These are phyloP conservation scores for Potamilus streckersoni DNA, from an alignment of 1,140 invertebrate genomes.

Conservation along the genomic window DNA sequence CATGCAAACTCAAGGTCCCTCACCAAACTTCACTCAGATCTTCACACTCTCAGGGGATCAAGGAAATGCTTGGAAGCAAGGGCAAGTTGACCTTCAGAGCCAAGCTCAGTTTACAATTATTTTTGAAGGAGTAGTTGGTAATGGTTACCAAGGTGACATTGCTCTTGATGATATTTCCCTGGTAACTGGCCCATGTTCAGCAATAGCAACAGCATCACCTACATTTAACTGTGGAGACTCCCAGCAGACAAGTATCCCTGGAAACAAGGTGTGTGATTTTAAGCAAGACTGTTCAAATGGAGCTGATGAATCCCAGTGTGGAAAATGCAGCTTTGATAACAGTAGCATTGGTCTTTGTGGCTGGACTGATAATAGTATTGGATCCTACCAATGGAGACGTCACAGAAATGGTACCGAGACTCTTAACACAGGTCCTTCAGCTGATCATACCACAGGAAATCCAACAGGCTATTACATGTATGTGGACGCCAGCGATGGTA, in stretches of 20 bases:
- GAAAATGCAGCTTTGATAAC: slow-evolving; percentile 61
- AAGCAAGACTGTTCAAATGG: slow-evolving; percentile 53
- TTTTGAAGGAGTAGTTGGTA: slow-evolving; percentile 38
- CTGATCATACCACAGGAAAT: slow-evolving; percentile 76
- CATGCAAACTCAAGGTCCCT: slow-evolving; percentile 14
- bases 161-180: slow-evolving; percentile 66
- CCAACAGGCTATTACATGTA: slow-evolving; percentile 81
- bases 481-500: slow-evolving; percentile 72
- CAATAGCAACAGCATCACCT: slow-evolving; percentile 18
- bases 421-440: slow-evolving; percentile 79
- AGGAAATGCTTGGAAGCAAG: slow-evolving; percentile 46
- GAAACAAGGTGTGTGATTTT: slow-evolving; percentile 61
- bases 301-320: slow-evolving; percentile 62
- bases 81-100: slow-evolving; percentile 29
- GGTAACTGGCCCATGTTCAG: slow-evolving; percentile 42
- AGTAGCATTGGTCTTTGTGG: slow-evolving; percentile 41
- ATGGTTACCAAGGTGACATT: slow-evolving; percentile 54
- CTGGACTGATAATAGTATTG: slow-evolving; percentile 44
- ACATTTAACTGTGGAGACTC: slow-evolving; percentile 45
- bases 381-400: slow-evolving; percentile 49
- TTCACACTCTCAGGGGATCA: slow-evolving; percentile 37
- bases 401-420: slow-evolving; percentile 52
- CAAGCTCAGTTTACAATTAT: slow-evolving; percentile 27
- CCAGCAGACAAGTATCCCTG: slow-evolving; percentile 31
- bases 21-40: slow-evolving; percentile 12